Evolutionary conservation across 92 coral and sea anemone genomes (phyloP).

Genomic region (Heteractis magnifica): DNA sequence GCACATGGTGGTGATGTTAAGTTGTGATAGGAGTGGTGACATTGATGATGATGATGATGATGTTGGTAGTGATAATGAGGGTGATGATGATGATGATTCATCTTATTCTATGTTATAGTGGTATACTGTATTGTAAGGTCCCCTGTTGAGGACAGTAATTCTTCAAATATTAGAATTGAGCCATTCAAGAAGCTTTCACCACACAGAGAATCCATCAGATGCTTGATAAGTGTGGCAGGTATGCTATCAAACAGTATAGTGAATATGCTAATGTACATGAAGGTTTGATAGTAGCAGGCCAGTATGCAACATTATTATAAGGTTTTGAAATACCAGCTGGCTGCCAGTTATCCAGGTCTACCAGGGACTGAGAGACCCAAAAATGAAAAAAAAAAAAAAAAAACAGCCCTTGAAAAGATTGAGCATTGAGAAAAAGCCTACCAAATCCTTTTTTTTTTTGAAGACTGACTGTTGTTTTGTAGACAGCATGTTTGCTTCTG

Average conservation of each 20-base stretch:
- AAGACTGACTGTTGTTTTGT: background rate
- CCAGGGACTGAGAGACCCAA: too few relatives aligned
- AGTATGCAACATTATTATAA: too few relatives aligned
- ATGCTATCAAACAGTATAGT: background rate
- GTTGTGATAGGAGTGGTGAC: background rate
- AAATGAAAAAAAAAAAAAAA: too few relatives aligned
- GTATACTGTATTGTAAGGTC: conserved; percentile 65
- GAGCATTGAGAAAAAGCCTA: too few relatives aligned
- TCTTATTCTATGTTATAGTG: conserved; percentile 35
- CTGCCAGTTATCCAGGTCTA: too few relatives aligned
- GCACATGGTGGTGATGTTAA: background rate
- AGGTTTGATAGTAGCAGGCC: background rate
- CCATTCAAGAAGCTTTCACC: conserved; percentile 72
- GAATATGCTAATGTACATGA: background rate
- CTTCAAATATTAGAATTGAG: conserved; percentile 41
- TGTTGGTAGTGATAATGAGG: background rate
- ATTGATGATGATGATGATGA: background rate
- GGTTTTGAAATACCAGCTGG: too few relatives aligned
- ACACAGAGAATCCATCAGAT: conserved; percentile 91
- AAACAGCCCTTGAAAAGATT: too few relatives aligned
- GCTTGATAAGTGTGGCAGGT: conserved; percentile 86
- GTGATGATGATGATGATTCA: background rate
- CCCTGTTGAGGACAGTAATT: conserved; percentile 42
- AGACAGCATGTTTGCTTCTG: conserved; percentile 98
- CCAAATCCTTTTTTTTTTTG: background rate